Evolutionary conservation across 2,113 vertebrate genomes (phyloP).

Genomic region (Ammodytes dubius): DNA sequence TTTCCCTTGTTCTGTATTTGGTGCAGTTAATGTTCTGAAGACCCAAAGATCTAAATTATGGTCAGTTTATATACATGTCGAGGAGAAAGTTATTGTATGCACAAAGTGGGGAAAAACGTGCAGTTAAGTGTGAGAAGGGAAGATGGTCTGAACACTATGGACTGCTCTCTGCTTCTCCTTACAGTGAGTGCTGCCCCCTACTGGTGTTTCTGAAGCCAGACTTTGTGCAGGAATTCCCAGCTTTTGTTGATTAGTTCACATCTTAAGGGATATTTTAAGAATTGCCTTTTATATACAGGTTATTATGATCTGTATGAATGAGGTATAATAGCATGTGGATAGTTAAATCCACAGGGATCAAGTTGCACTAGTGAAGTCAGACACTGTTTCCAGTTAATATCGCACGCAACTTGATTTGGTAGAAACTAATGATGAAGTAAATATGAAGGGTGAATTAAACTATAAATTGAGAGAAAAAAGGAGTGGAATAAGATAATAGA

Average conservation of each 20-base stretch:
- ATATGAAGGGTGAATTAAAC: not conserved
- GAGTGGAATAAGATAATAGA: not conserved
- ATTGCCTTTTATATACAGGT: too few species aligned
- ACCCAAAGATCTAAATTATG: not conserved
- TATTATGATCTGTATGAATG: not conserved
- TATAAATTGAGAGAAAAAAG: not conserved
- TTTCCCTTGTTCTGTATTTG: not conserved
- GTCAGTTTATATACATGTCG: too few species aligned
- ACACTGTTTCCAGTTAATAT: too few species aligned
- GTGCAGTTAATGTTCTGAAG: not conserved
- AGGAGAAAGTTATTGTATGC: not conserved
- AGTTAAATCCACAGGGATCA: not conserved
- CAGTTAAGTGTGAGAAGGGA: not conserved
- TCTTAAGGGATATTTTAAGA: not conserved
- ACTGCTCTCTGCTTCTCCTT: not conserved
- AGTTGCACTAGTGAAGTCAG: not conserved
- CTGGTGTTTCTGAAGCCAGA: conserved; percentile 34
- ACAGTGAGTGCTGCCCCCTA: conserved; percentile 70
- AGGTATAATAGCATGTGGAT: not conserved
- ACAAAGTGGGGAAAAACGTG: not conserved
- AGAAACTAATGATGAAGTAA: not conserved
- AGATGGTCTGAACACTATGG: not conserved
- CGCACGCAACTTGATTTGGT: not conserved
- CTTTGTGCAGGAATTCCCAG: not conserved
- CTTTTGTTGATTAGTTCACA: not conserved